Base-by-base conservation (phyloP, 2,888 invertebrate species). In the Nasonovia ribisnigri region DNA sequence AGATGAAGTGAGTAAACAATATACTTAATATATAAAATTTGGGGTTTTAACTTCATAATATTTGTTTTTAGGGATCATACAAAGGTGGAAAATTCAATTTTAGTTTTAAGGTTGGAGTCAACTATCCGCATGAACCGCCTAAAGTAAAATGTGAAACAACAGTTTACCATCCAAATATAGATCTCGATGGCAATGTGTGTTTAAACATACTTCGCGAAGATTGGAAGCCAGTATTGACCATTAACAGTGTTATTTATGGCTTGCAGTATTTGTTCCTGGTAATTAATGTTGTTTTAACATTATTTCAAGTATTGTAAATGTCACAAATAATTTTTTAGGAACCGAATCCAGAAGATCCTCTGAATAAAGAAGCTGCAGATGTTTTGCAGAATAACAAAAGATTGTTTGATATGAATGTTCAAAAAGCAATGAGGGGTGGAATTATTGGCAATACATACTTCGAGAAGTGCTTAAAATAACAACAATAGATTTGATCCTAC, bases 71-170 rank as follows among this genome's bases (percentile, higher is more conserved):
- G 97, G 99, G 99, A 92, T 99, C 99, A 96, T 99, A 99, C 96
- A 97, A 98, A 96, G 98, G 98, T 95, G 99, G 99, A 94, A 97
- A 98, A 96, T 99, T 99, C 96, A 97, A 98, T 95, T 99, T 99
- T 97, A 99, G 98, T 96, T 99, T 99, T 96, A 98, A 98, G 97
- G 98, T 99, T 95, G 99, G 99, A 95, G 98, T 98, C 95, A 99
- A 98, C 96, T 99, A 99, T 96, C 99, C 99, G 57, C 99, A 99
- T 95, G 99, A 99, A 96, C 99, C 99, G 88, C 99, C 99, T 43
- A 99, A 99, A 96, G 99, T 99, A 60, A 99, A 99, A 96, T 99
- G 99, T 96, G 99, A 98, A 96, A 99, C 99, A 87, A 98, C 98
- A 95, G 99, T 99, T 91, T 99, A 99, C 96, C 99, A 99, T 96